Conservation (phyloP, 1,140 invertebrate species). For the Eubasilissa regina region DNA sequence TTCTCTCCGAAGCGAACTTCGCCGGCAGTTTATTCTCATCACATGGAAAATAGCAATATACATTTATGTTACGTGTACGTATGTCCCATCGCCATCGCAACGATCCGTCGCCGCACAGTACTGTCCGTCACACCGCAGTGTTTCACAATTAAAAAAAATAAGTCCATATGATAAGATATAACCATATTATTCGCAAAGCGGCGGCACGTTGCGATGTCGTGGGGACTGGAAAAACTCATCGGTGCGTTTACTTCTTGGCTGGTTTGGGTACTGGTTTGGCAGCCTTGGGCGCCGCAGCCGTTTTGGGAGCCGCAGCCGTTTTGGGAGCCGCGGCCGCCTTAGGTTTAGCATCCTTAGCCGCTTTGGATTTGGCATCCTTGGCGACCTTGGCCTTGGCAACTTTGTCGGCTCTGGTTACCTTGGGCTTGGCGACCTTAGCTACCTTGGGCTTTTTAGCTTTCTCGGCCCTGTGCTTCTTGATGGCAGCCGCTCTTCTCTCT, state of each 20-base stretch:
- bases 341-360: conserved; percentile 16
- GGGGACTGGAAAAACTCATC: neutral
- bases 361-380: conserved; percentile 38
- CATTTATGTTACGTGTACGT: neutral
- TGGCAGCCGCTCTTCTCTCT: conserved; percentile 70
- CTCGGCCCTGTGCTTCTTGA: conserved; percentile 69
- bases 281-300: conserved; percentile 1
- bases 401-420: conserved; percentile 57
- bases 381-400: neutral
- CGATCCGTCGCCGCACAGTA: neutral
- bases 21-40: neutral
- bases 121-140: neutral
- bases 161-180: too few species aligned
- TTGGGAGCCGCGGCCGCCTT: conserved; percentile 20
- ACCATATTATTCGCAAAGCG: too few species aligned
- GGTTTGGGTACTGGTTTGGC: conserved; percentile 45
- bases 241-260: neutral
- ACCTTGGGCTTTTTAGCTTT: conserved; percentile 72
- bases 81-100: neutral
- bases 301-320: conserved; percentile 51
- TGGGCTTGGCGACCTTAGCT: conserved; percentile 65
- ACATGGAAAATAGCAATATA: neutral
- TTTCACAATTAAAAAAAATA: neutral
- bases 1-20: neutral
- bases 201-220: too few species aligned